A percentile compares a stretch with the other conserved stretches of the same genome.
Evolutionary conservation across 2,113 vertebrate species (phyloP).

Genomic region (Bungarus multicinctus): DNA sequence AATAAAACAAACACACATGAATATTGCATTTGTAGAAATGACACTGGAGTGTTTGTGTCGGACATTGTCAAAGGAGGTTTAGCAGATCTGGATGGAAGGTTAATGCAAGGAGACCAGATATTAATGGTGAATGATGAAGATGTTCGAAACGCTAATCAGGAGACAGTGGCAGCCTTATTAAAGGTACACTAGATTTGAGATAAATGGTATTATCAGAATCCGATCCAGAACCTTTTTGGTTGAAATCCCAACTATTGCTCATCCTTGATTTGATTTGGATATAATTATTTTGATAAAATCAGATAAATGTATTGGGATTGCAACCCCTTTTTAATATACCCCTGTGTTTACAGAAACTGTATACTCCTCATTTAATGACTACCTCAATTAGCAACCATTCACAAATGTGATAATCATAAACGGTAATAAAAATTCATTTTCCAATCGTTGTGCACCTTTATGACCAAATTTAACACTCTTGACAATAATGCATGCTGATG

Average conservation of each 20-base stretch:
- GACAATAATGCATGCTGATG: background rate
- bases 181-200: constrained; percentile 75
- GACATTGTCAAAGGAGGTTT: constrained; percentile 94
- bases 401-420: background rate
- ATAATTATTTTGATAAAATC: background rate
- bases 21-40: constrained; percentile 75
- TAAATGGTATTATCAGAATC: background rate
- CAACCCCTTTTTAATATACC: background rate
- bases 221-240: background rate
- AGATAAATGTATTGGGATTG: background rate
- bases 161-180: constrained; percentile 88
- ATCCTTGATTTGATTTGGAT: background rate
- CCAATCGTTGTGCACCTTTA: background rate
- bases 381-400: background rate
- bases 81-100: constrained; percentile 82
- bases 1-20: background rate
- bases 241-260: background rate
- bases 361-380: background rate
- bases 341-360: background rate
- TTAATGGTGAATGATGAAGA: constrained; percentile 90
- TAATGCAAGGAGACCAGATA: constrained; percentile 96
- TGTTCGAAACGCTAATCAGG: constrained; percentile 88
- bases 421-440: background rate
- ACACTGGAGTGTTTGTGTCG: constrained; percentile 93
- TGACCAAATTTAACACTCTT: background rate